Conservation (phyloP, 1,140 invertebrate species). For the Magallana ariakensis region DNA sequence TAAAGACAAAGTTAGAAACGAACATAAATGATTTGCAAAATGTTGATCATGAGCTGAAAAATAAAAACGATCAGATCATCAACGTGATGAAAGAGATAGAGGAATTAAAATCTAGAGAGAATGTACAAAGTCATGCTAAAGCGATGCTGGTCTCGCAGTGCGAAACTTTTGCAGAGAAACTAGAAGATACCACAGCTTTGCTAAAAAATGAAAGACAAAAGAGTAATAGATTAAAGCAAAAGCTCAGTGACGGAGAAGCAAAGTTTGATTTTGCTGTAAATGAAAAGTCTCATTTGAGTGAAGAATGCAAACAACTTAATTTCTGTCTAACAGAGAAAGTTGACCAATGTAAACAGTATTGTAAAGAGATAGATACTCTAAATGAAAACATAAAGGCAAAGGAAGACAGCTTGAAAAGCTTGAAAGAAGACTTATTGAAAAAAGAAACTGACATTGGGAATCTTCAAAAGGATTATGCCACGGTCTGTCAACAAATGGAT, state of each 20-base stretch:
- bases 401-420: background rate
- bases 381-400: background rate
- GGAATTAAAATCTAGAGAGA: background rate
- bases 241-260: background rate
- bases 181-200: background rate
- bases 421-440: background rate
- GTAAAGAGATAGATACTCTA: background rate
- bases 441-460: background rate
- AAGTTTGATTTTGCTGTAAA: background rate
- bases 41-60: too few relatives aligned
- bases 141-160: background rate
- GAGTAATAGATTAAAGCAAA: background rate
- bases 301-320: background rate
- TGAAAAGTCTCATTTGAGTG: background rate
- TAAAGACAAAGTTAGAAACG: background rate
- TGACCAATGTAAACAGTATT: background rate
- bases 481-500: background rate
- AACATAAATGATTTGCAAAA: too few relatives aligned
- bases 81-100: too few relatives aligned
- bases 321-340: background rate
- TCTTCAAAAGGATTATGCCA: background rate
- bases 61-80: too few relatives aligned
- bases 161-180: background rate
- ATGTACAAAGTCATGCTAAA: background rate
- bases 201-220: background rate